Conservation (phyloP, 1,140 invertebrate species). For the Proales similis region DNA sequence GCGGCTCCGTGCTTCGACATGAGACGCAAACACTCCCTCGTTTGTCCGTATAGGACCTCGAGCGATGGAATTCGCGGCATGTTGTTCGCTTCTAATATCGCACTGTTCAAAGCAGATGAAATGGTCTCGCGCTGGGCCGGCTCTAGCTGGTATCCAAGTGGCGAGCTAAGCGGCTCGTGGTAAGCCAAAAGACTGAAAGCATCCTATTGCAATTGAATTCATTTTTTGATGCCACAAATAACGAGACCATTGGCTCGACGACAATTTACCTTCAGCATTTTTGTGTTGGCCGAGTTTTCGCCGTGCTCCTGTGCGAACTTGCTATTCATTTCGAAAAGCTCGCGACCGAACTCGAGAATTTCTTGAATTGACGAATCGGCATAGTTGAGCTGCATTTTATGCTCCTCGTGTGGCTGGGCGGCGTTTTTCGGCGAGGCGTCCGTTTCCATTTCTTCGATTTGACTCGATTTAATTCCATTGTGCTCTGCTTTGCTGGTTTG, state of each 20-base stretch:
- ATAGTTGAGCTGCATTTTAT: constrained; percentile 53
- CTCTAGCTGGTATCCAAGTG: constrained; percentile 86
- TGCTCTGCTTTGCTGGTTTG: constrained; percentile 41
- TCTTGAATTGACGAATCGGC: constrained; percentile 64
- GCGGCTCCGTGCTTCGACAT: constrained; percentile 82
- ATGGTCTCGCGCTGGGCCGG: constrained; percentile 83
- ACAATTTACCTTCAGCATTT: constrained; percentile 73
- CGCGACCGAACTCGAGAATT: constrained; percentile 85
- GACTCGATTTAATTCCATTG: constrained; percentile 43
- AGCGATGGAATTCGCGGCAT: constrained; percentile 77
- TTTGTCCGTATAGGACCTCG: constrained; percentile 80
- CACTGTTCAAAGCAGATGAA: constrained; percentile 88
- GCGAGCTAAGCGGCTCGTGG: constrained; percentile 91
- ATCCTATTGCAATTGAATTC: constrained; percentile 59
- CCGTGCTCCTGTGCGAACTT: constrained; percentile 72
- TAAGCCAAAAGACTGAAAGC: constrained; percentile 95
- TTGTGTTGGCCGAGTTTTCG: constrained; percentile 75
- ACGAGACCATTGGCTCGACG: not conserved
- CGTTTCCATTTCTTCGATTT: constrained; percentile 43
- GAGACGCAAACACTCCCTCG: constrained; percentile 73
- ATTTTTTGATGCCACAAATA: constrained; percentile 36
- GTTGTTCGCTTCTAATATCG: constrained; percentile 86
- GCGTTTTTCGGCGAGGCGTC: constrained; percentile 36
- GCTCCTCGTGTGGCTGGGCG: constrained; percentile 39
- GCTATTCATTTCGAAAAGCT: constrained; percentile 81